Conservation (phyloP, 1,140 invertebrate genomes). For the Goniozus legneri region DNA sequence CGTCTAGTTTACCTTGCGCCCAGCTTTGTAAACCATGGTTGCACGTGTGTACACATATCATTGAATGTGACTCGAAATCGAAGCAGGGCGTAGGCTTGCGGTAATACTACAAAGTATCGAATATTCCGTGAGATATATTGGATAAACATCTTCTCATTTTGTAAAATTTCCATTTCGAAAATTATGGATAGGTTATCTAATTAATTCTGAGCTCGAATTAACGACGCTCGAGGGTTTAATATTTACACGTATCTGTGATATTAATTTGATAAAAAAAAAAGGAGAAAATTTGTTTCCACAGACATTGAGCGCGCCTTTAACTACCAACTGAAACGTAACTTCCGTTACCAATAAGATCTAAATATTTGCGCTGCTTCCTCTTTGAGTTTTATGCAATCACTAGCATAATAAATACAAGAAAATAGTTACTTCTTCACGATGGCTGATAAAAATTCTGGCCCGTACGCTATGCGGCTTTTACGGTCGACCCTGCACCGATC, state of each 20-base stretch:
- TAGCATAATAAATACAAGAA: conserved; percentile 11
- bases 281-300: conserved; percentile 14
- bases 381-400: conserved; percentile 4
- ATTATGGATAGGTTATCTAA: too few relatives aligned
- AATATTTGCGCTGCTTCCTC: conserved; percentile 23
- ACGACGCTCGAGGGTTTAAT: too few relatives aligned
- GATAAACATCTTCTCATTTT: too few relatives aligned
- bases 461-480: background rate
- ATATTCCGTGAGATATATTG: conserved; percentile 13
- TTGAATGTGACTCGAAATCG: conserved; percentile 35
- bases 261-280: conserved; percentile 16
- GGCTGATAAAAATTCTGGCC: conserved; percentile 18
- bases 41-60: conserved; percentile 35
- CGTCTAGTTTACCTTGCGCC: conserved; percentile 26
- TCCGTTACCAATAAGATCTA: conserved; percentile 26
- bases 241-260: too few relatives aligned
- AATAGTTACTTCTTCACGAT: conserved; percentile 12
- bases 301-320: conserved; percentile 22
- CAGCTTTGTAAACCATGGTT: conserved; percentile 27
- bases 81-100: conserved; percentile 24
- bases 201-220: too few relatives aligned
- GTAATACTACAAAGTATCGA: conserved; percentile 19
- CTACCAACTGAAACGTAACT: conserved; percentile 20
- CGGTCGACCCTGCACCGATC: conserved; percentile 2
- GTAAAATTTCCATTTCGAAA: too few relatives aligned